Evolutionary conservation across 2,888 invertebrate genomes (phyloP).

Genomic region (Dicycla oo): DNA sequence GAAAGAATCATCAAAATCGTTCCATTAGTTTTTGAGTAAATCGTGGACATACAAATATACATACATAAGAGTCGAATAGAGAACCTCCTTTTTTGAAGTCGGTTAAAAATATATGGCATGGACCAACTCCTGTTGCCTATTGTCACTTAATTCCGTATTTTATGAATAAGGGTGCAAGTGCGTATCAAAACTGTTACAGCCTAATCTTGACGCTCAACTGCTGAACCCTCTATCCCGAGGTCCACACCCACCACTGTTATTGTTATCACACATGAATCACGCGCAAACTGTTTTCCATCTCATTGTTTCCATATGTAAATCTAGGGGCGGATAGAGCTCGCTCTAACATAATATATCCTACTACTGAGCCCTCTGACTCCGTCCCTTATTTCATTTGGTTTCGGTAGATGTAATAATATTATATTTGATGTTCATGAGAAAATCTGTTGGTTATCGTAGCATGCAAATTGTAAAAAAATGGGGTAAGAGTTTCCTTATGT

Average conservation of each 20-base stretch:
- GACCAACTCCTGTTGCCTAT: too few relatives aligned
- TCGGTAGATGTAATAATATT: conserved; percentile 49
- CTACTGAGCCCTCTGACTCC: conserved; percentile 43
- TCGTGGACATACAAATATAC: too few relatives aligned
- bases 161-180: conserved; percentile 4
- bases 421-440: conserved; percentile 54
- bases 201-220: conserved; percentile 29
- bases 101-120: too few relatives aligned
- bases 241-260: conserved; percentile 38
- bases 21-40: too few relatives aligned
- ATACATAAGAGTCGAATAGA: too few relatives aligned
- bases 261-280: conserved; percentile 65
- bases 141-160: conserved; percentile 2
- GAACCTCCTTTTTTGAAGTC: too few relatives aligned
- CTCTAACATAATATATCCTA: conserved; percentile 55
- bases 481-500: conserved; percentile 29
- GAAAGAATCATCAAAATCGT: too few relatives aligned
- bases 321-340: conserved; percentile 46
- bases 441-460: conserved; percentile 50
- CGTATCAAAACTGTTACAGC: conserved; percentile 17
- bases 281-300: conserved; percentile 64
- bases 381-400: conserved; percentile 51
- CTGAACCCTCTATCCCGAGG: not conserved
- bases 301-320: conserved; percentile 72
- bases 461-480: conserved; percentile 51